phyloP scores from a whole-genome alignment of 2,888 invertebrate genomes.

The Sepioteuthis lessoniana region DNA sequence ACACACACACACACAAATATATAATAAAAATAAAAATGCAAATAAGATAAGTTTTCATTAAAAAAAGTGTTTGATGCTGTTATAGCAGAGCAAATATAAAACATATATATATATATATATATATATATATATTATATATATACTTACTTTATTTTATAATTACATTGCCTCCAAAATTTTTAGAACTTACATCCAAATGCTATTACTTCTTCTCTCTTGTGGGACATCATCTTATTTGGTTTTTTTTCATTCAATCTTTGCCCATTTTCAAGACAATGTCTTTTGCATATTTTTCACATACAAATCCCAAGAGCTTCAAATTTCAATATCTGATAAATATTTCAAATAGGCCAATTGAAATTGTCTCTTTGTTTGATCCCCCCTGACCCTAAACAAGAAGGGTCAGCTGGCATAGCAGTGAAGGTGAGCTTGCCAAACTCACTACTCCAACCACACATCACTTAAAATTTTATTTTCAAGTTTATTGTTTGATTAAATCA shows the following conservation, averaged over 20 bases:
- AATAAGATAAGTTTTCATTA: too few species aligned
- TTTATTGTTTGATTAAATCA: too few species aligned
- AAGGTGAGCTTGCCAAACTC: too few species aligned
- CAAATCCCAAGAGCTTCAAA: background rate
- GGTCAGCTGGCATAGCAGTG: too few species aligned
- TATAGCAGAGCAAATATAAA: too few species aligned
- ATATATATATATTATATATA: background rate
- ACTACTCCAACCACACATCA: background rate
- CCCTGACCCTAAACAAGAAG: too few species aligned
- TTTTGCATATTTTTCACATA: background rate
- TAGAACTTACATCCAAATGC: background rate
- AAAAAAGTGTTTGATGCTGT: too few species aligned
- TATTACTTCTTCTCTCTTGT: background rate
- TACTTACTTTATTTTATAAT: background rate
- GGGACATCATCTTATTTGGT: background rate
- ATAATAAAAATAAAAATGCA: too few species aligned
- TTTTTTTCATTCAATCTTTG: background rate
- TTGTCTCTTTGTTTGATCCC: background rate
- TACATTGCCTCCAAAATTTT: background rate
- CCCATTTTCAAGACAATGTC: background rate
- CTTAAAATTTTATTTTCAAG: too few species aligned
- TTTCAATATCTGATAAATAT: background rate
- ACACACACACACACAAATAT: too few species aligned
- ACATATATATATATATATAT: background rate
- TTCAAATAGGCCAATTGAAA: background rate